phyloP scores from a whole-genome alignment of 2,797 vertebrate genomes.

The Centropyge bicolor region DNA sequence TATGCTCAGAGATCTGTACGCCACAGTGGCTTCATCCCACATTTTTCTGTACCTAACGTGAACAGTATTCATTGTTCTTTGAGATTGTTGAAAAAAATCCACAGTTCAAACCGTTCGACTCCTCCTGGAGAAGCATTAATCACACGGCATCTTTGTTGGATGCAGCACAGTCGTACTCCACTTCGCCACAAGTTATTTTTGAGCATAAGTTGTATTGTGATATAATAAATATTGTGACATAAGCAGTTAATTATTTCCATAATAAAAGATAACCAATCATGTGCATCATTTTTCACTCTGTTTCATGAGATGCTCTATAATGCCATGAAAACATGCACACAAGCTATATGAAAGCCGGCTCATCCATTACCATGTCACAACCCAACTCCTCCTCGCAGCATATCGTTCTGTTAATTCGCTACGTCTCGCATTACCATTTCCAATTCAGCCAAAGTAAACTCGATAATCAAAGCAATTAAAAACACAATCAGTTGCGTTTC shows the following conservation, averaged over 20 bases:
- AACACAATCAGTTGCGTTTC: conserved; percentile 83
- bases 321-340: conserved; percentile 29
- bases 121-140: conserved; percentile 26
- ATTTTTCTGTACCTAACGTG: conserved; percentile 14
- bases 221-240: conserved; percentile 36
- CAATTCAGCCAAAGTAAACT: conserved; percentile 83
- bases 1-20: conserved; percentile 31
- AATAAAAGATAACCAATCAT: conserved; percentile 21
- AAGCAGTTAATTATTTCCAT: conserved; percentile 32
- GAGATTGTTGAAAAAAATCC: not conserved
- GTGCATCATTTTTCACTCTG: conserved; percentile 1
- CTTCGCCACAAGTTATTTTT: conserved; percentile 26
- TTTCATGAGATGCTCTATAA: conserved; percentile 2
- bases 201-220: conserved; percentile 26
- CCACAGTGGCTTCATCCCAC: conserved; percentile 1
- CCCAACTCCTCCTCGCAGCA: conserved; percentile 42
- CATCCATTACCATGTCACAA: conserved; percentile 49
- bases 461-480: conserved; percentile 85
- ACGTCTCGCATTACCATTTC: conserved; percentile 71
- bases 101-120: conserved; percentile 7
- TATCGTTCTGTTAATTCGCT: conserved; percentile 61
- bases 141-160: conserved; percentile 15
- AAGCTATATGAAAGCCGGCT: conserved; percentile 34
- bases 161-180: conserved; percentile 20
- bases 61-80: conserved; percentile 18